A percentile compares a stretch with the other conserved stretches of the same genome.
phyloP scores from a whole-genome alignment of 2,888 invertebrate genomes.

The Volucella zonaria region DNA sequence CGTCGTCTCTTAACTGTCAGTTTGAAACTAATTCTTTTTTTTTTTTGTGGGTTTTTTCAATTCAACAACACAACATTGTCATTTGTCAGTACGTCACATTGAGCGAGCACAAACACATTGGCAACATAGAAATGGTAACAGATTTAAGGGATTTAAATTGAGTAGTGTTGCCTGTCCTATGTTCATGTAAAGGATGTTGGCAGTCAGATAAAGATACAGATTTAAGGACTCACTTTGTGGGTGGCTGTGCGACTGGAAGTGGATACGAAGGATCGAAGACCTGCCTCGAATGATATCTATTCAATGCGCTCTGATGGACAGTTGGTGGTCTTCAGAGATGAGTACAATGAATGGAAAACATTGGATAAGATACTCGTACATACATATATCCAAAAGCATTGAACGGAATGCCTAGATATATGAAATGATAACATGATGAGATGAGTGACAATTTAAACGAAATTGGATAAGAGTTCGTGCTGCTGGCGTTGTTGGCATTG shows the following conservation, averaged over 20 bases:
- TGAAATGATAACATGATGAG: slow-evolving; percentile 48
- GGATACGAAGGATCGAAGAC: background rate
- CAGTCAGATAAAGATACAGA: slow-evolving; percentile 37
- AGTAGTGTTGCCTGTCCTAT: slow-evolving; percentile 14
- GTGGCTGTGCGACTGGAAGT: background rate
- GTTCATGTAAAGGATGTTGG: slow-evolving; percentile 1
- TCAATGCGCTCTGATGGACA: slow-evolving; percentile 43
- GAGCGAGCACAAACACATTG: slow-evolving; percentile 19
- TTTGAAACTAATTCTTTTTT: slow-evolving; percentile 34
- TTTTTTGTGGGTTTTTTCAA: background rate
- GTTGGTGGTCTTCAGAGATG: slow-evolving; percentile 22
- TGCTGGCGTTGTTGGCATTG: background rate
- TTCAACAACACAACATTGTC: slow-evolving; percentile 6
- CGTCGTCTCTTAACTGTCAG: slow-evolving; percentile 31
- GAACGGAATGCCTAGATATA: slow-evolving; percentile 17
- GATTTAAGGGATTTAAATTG: slow-evolving; percentile 57
- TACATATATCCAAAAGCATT: background rate
- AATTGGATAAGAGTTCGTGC: slow-evolving; percentile 40
- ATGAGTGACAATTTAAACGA: slow-evolving; percentile 43
- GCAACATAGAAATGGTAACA: slow-evolving; percentile 40
- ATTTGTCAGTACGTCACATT: slow-evolving; percentile 46
- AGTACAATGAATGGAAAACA: background rate
- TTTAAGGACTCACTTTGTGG: slow-evolving; percentile 25
- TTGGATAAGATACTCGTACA: no score
- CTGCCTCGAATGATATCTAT: slow-evolving; percentile 14